These are phyloP conservation scores for Paradisaea rubra DNA, from an alignment of 2,113 vertebrate species.

Conservation along the genomic window DNA sequence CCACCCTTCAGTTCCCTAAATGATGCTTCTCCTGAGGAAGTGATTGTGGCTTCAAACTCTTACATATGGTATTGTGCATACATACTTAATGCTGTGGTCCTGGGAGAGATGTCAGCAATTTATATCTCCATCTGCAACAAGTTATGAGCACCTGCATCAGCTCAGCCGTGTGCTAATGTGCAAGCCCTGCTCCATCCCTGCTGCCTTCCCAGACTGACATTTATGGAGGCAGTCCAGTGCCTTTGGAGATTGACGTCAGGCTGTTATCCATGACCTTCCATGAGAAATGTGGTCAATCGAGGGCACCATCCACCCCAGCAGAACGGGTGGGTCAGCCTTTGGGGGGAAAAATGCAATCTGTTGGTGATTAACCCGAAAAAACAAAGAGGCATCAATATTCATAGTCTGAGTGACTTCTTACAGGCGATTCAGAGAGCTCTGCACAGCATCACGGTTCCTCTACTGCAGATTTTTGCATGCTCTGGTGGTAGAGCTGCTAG, in stretches of 20 bases:
- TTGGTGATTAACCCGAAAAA: not conserved
- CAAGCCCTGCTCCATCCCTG: not conserved
- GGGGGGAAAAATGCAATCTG: not conserved
- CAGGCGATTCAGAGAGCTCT: not conserved
- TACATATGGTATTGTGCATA: not conserved
- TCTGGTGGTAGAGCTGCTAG: not conserved
- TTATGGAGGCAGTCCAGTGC: not conserved
- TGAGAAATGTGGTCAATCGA: not conserved
- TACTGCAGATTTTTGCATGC: not conserved
- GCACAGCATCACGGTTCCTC: not conserved
- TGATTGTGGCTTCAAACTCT: not conserved
- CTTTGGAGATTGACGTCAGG: not conserved
- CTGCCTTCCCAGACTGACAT: not conserved
- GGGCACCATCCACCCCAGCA: not conserved
- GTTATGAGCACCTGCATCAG: constrained; percentile 45
- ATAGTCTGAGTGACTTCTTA: not conserved
- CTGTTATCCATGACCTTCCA: not conserved
- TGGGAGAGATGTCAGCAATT: constrained; percentile 31
- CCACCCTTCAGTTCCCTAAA: not conserved
- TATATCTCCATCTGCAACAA: constrained; percentile 11
- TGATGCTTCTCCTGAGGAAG: not conserved
- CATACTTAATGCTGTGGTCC: not conserved
- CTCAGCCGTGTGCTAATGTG: not conserved
- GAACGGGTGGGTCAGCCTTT: not conserved
- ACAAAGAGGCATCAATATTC: not conserved